Evolutionary conservation across 1,140 invertebrate species (phyloP).

Genomic region (Asobara japonica): DNA sequence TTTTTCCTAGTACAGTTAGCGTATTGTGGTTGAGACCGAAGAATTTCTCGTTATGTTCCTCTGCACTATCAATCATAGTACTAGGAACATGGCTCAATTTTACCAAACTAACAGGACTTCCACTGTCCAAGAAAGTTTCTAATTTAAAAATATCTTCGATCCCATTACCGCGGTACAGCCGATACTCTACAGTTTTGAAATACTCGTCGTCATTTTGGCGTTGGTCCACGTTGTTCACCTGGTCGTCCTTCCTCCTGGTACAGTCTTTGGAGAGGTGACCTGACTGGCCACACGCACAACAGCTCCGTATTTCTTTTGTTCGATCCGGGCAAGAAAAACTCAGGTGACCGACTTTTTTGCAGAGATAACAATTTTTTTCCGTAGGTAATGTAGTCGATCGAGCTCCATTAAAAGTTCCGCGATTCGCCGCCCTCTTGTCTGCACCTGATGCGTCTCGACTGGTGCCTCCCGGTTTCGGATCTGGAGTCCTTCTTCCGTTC

Average conservation of each 20-base stretch:
- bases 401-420: not conserved
- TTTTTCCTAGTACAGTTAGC: not conserved
- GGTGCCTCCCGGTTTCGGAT: not conserved
- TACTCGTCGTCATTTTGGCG: constrained; percentile 3
- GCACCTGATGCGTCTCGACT: too few relatives aligned
- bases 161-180: not conserved
- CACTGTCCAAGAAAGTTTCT: constrained; percentile 24
- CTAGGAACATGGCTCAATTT: not conserved
- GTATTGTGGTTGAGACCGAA: not conserved
- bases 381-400: too few relatives aligned
- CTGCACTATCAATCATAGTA: not conserved
- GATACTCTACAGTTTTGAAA: not conserved
- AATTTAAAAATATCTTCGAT: not conserved
- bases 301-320: not conserved
- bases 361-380: not conserved
- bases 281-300: constrained; percentile 14
- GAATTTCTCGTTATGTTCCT: not conserved
- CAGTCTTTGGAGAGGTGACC: not conserved
- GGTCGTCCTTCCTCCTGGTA: not conserved
- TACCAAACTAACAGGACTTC: constrained; percentile 11
- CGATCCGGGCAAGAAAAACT: not conserved
- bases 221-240: not conserved
- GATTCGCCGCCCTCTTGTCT: not conserved
- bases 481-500: not conserved
- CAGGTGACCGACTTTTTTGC: not conserved